phyloP scores from a whole-genome alignment of 2,797 vertebrate genomes.

The Acanthiza pusilla region DNA sequence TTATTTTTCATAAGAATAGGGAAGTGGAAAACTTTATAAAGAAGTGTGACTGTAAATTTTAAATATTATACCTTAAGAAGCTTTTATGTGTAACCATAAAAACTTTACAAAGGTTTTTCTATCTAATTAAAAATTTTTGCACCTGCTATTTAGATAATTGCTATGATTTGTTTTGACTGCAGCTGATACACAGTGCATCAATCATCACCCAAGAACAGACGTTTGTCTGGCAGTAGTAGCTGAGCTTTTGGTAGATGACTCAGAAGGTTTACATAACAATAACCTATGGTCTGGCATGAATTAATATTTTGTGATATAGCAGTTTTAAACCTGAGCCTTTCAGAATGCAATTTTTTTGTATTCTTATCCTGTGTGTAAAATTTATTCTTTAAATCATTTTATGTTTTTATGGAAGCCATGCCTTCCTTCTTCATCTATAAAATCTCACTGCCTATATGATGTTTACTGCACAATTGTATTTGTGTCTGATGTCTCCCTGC shows the following conservation, averaged over 20 bases:
- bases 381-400: neutral
- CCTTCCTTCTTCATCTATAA: neutral
- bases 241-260: neutral
- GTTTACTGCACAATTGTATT: constrained; percentile 32
- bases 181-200: neutral
- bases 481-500: constrained; percentile 38
- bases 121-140: neutral
- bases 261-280: neutral
- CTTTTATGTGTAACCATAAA: neutral
- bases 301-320: neutral
- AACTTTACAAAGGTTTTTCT: neutral
- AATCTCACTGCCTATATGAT: neutral
- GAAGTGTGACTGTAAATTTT: neutral
- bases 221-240: neutral
- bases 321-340: constrained; percentile 3
- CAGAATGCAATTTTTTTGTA: neutral
- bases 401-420: neutral
- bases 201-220: neutral
- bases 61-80: neutral
- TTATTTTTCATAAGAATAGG: neutral
- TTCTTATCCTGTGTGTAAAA: neutral
- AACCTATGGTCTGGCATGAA: neutral
- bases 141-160: neutral
- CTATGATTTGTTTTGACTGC: neutral
- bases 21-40: neutral